phyloP scores from a whole-genome alignment of 2,113 vertebrate species.

The Madoqua kirkii region DNA sequence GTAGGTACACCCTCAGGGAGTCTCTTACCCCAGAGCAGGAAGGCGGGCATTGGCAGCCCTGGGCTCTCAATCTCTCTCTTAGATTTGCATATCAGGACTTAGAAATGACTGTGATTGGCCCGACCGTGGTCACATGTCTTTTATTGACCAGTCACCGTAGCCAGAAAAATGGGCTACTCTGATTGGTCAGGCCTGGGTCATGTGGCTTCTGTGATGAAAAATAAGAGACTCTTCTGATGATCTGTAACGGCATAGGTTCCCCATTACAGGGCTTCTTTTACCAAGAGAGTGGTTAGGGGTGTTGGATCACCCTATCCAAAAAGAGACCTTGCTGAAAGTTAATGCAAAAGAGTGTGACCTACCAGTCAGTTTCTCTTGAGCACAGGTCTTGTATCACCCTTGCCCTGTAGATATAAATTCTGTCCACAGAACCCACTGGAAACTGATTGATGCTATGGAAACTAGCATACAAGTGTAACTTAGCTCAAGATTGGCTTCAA shows the following conservation, averaged over 20 bases:
- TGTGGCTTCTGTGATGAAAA: not conserved
- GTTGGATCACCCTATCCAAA: not conserved
- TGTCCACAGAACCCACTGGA: not conserved
- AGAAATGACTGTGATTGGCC: not conserved
- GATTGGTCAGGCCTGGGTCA: not conserved
- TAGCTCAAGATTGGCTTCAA: not conserved
- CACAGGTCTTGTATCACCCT: no score
- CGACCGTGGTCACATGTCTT: not conserved
- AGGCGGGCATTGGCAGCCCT: not conserved
- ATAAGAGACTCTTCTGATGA: fast-evolving
- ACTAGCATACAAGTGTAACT: not conserved
- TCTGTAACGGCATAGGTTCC: fast-evolving
- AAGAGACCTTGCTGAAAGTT: not conserved
- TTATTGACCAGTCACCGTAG: not conserved
- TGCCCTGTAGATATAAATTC: not conserved
- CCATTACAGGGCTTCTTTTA: not conserved
- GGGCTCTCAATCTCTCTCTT: not conserved
- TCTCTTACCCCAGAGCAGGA: not conserved
- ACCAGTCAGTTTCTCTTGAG: not conserved
- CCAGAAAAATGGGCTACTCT: not conserved
- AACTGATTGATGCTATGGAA: not conserved
- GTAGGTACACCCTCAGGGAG: no score
- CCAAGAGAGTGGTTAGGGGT: not conserved
- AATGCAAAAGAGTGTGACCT: fast-evolving
- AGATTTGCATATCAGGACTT: not conserved